A percentile compares a stretch with the other conserved stretches of the same genome.
These are phyloP conservation scores for Polietes domitor DNA, from an alignment of 2,888 invertebrate species.

Conservation along the genomic window DNA sequence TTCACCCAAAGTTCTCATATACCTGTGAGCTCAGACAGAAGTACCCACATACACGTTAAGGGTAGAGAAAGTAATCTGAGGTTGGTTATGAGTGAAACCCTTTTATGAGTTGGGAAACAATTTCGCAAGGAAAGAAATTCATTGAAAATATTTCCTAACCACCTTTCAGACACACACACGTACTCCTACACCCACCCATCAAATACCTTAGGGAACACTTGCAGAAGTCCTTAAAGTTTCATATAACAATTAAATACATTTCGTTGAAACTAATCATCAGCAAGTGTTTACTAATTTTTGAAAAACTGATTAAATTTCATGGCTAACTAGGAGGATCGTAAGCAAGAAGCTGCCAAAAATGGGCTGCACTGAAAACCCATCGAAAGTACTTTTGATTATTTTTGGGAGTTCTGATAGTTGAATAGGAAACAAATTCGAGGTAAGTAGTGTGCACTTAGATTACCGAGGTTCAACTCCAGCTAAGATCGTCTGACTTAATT, in stretches of 20 bases:
- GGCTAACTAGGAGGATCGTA: not conserved
- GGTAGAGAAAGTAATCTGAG: conserved; percentile 1
- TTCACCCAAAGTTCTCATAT: not conserved
- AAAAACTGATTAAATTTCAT: not conserved
- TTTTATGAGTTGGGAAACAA: not conserved
- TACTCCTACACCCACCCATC: no score
- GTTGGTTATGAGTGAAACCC: conserved; percentile 11
- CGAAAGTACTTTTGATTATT: no score
- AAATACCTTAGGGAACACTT: not conserved
- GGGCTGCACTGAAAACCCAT: no score
- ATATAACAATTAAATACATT: not conserved
- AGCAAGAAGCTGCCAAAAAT: no score
- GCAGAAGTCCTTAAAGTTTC: not conserved
- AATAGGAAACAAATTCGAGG: no score
- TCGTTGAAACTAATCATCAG: conserved; percentile 12
- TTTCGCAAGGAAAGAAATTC: not conserved
- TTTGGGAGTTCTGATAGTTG: no score
- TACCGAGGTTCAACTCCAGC: no score
- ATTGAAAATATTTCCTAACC: not conserved
- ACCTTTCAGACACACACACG: not conserved
- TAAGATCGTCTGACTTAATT: no score
- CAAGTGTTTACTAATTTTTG: not conserved
- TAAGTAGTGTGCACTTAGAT: no score
- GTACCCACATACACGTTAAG: not conserved
- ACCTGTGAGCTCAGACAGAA: no score